Evolutionary conservation across 2,113 vertebrate species (phyloP), one percentile per base, ranked within the genome.

Genomic region (Notechis scutatus): DNA sequence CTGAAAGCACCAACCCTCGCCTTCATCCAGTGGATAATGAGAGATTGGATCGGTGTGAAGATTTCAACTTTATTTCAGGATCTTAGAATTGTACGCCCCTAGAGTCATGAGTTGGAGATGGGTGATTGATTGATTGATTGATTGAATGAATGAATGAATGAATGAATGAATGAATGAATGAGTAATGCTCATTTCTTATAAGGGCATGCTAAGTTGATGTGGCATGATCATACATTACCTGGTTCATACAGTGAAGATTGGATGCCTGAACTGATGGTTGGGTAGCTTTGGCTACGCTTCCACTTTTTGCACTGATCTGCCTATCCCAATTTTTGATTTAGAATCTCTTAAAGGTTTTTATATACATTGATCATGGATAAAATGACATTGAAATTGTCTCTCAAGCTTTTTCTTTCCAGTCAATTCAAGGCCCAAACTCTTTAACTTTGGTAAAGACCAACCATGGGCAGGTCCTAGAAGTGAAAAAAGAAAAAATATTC

Each of bases 1-100:
- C 69, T 87, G 0, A 34, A 18, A 21, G 0, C 1, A 20, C 10
- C 88, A 59, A n/a, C 5, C 10, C 26, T 45, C 47, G 10, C 12
- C 5, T 56, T 85, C 54, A 29, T 69, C 50, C 29, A 81, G 4
- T 4, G 21, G 87, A 15, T 47, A 39, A 18, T n/a, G 45, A 81
- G 50, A 10, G 39, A 45, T n/a, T 64, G 24, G 34, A 57, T 6
- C 34, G 7, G 14, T 11, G 23, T 20, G 11, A 92, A 74, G 4
- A 11, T 57, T 56, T 23, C 20, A 55, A 29, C 56, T 42, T 92
- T 47, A 89, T 81, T 42, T 45, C 56, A 21, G 39, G 64, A 34
- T 69, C n/a, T 34, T 69, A 69, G 29, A 34, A 34, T 34, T 69
- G 64, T 69, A 69, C n/a, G 1, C 29, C 12, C 14, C 64, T 69